Percentiles rank a stretch among this genome's conserved stretches.
Evolutionary conservation across 1,140 invertebrate species (phyloP).

Genomic region (Zaprionus lachaisei): DNA sequence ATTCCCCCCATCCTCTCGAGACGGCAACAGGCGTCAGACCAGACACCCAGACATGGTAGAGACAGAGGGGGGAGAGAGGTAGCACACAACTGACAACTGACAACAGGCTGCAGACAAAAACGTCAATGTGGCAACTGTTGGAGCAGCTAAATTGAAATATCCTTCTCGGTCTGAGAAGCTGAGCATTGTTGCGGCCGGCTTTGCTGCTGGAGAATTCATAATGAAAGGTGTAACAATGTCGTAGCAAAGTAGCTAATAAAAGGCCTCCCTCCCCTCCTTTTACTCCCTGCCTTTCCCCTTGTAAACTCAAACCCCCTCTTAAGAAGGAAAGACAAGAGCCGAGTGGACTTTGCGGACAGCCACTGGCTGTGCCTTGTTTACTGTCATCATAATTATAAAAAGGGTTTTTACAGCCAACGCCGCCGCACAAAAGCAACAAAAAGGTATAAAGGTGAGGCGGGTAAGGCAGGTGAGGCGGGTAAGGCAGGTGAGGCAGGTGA

Average conservation of each 20-base stretch:
- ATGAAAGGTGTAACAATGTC: conserved; percentile 81
- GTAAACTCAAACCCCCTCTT: conserved; percentile 5
- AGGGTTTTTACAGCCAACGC: conserved; percentile 66
- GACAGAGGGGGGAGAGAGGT: not conserved
- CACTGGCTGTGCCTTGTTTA: conserved; percentile 63
- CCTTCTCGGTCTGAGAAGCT: conserved; percentile 58
- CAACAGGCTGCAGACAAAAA: conserved; percentile 59
- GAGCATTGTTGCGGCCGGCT: conserved; percentile 73
- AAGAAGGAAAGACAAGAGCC: conserved; percentile 37
- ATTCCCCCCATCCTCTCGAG: not conserved
- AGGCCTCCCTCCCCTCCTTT: conserved; percentile 41
- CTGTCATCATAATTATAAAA: conserved; percentile 82
- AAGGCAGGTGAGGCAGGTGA: conserved; percentile 68
- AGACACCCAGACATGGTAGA: conserved; percentile 6
- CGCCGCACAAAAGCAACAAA: conserved; percentile 42
- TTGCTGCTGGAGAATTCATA: conserved; percentile 59
- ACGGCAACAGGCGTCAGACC: conserved; percentile 37
- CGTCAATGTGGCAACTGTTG: conserved; percentile 82
- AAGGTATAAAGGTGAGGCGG: conserved; percentile 63
- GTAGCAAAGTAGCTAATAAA: conserved; percentile 78
- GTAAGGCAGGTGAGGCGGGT: no score
- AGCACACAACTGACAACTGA: conserved; percentile 15
- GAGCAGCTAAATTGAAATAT: conserved; percentile 81
- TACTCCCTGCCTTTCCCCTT: not conserved
- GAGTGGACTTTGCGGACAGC: conserved; percentile 31